Conservation (phyloP, 2,888 invertebrate genomes). For the Brachyptera putata region DNA sequence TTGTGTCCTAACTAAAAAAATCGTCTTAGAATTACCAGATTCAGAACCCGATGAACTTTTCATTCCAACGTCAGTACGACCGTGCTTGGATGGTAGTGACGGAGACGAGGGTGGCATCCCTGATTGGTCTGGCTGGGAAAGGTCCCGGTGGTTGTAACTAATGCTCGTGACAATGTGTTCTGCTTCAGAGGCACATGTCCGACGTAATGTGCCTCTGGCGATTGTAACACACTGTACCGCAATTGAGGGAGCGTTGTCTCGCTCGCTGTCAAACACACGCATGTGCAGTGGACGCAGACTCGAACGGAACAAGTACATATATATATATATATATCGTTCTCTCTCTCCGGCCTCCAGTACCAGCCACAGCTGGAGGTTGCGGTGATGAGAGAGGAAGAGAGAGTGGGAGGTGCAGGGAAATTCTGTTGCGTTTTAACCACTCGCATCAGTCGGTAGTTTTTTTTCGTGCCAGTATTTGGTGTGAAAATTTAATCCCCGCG, state of each 20-base stretch:
- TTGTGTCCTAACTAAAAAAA: too few species aligned
- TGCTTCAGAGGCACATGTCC: slow-evolving; percentile 86
- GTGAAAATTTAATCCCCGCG: background rate
- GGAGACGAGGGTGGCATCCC: too few species aligned
- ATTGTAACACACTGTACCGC: background rate
- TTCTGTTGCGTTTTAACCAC: background rate
- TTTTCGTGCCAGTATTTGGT: too few species aligned
- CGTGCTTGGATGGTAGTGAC: too few species aligned
- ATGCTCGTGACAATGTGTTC: slow-evolving; percentile 41
- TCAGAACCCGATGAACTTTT: too few species aligned
- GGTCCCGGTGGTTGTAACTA: background rate
- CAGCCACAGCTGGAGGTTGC: background rate
- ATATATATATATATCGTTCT: too few species aligned
- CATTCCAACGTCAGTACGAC: too few species aligned
- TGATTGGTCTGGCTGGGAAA: too few species aligned
- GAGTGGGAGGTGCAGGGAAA: too few species aligned
- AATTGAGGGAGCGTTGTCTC: background rate
- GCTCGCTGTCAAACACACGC: background rate
- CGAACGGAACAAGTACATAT: background rate
- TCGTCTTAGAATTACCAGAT: too few species aligned
- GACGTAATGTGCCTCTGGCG: slow-evolving; percentile 42
- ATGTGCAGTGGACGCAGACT: background rate
- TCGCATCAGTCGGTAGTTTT: too few species aligned
- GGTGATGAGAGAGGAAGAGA: background rate
- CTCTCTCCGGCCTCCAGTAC: background rate